These are phyloP conservation scores for Plagodis pulveraria DNA, from an alignment of 2,888 invertebrate genomes.

Conservation along the genomic window DNA sequence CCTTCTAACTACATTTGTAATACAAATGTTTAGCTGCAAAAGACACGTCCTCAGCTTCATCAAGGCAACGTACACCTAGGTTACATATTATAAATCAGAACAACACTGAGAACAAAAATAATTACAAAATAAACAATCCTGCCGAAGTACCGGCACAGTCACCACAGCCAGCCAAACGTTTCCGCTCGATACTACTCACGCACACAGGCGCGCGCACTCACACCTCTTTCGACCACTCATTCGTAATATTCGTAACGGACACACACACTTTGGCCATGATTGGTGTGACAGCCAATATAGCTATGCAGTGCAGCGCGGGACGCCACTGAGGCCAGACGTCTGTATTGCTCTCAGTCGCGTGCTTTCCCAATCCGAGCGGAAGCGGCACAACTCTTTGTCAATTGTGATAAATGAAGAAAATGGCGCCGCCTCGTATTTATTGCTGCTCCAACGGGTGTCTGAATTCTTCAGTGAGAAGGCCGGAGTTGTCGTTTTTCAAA, in stretches of 20 bases:
- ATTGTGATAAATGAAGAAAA: conserved; percentile 4
- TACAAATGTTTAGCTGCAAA: too few species aligned
- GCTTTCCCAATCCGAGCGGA: too few species aligned
- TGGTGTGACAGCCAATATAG: conserved; percentile 10
- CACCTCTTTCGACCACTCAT: background rate
- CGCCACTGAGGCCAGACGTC: background rate
- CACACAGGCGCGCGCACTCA: conserved; percentile 2
- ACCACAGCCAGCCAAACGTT: too few species aligned
- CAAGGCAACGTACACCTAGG: too few species aligned
- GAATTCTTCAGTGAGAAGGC: conserved; percentile 26
- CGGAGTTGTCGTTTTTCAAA: conserved; percentile 28
- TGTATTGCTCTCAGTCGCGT: background rate
- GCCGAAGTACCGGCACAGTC: too few species aligned
- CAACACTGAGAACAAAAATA: too few species aligned
- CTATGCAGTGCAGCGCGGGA: conserved; percentile 3
- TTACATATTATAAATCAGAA: too few species aligned
- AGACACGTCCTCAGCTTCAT: too few species aligned
- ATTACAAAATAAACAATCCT: too few species aligned
- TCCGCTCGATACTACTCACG: conserved; percentile 10
- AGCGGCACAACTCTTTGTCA: too few species aligned
- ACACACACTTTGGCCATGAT: conserved; percentile 9
- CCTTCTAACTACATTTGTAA: too few species aligned
- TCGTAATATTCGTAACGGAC: background rate
- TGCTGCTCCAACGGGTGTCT: conserved; percentile 25
- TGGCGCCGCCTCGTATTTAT: conserved; percentile 20